phyloP scores from a whole-genome alignment of 1,140 invertebrate species.

The Drosophila ficusphila region DNA sequence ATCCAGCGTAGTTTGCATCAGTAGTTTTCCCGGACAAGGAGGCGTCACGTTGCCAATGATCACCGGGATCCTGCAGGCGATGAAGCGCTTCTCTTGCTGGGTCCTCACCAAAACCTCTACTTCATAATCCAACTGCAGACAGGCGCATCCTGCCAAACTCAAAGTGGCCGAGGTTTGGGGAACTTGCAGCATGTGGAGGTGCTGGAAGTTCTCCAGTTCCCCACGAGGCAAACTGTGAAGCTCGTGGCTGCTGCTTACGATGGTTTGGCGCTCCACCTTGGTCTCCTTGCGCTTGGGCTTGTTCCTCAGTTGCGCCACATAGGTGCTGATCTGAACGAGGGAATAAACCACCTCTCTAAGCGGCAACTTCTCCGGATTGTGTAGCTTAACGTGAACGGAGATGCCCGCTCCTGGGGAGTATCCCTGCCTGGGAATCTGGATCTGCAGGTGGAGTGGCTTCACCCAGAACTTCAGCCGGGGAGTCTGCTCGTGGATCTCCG shows the following conservation, averaged over 20 bases:
- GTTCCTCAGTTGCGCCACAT: constrained; percentile 39
- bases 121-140: constrained; percentile 89
- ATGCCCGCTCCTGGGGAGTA: constrained; percentile 69
- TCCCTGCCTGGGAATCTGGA: constrained; percentile 57
- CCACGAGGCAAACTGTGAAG: constrained; percentile 84
- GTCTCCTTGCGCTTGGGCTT: constrained; percentile 48
- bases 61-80: constrained; percentile 84
- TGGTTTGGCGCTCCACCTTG: constrained; percentile 83
- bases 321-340: constrained; percentile 73
- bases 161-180: constrained; percentile 89
- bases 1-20: constrained; percentile 6
- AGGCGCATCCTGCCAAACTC: constrained; percentile 86
- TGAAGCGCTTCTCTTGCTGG: constrained; percentile 81
- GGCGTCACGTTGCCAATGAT: constrained; percentile 85
- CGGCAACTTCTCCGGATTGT: constrained; percentile 77
- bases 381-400: constrained; percentile 61
- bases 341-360: constrained; percentile 85
- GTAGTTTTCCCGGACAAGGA: constrained; percentile 15
- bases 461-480: constrained; percentile 63
- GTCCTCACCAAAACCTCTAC: constrained; percentile 85
- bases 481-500: constrained; percentile 37
- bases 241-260: constrained; percentile 85
- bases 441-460: constrained; percentile 54
- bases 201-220: constrained; percentile 77
- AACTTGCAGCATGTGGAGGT: constrained; percentile 85